Evolutionary conservation across 2,797 vertebrate genomes (phyloP).

Genomic region (Momotus momota): DNA sequence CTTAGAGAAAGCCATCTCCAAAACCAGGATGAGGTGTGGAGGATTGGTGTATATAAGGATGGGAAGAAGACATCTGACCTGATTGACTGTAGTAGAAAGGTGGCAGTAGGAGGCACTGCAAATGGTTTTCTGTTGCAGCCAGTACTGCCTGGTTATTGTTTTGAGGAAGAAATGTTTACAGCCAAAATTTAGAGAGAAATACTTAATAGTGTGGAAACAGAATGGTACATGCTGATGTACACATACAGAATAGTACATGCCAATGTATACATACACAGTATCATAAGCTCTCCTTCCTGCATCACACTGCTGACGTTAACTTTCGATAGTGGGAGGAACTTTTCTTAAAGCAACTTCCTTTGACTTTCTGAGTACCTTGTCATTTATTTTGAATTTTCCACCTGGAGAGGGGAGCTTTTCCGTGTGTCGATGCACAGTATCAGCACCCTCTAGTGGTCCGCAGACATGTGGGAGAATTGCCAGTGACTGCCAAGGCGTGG

Average conservation of each 20-base stretch:
- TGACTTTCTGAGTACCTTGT: background rate
- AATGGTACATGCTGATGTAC: too few species aligned
- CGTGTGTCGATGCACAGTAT: background rate
- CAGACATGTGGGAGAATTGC: background rate
- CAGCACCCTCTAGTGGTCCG: slow-evolving; percentile 42
- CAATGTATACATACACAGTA: too few species aligned
- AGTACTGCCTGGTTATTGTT: background rate
- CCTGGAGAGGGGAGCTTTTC: background rate
- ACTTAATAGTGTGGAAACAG: background rate
- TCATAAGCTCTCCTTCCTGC: background rate
- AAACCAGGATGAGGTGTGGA: background rate
- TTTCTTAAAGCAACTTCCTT: background rate
- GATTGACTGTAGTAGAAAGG: background rate
- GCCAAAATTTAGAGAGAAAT: background rate
- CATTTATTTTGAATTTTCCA: accelerated
- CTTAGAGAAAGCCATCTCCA: background rate
- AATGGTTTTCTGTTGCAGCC: background rate
- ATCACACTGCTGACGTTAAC: accelerated
- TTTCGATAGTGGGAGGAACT: background rate
- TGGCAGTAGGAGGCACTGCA: background rate
- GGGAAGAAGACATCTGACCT: background rate
- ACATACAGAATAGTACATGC: background rate
- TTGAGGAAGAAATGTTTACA: background rate
- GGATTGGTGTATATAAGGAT: background rate
- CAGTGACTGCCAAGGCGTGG: accelerated